These are phyloP conservation scores for Pogonocherus hispidulus DNA, from an alignment of 2,888 invertebrate genomes.

Conservation along the genomic window DNA sequence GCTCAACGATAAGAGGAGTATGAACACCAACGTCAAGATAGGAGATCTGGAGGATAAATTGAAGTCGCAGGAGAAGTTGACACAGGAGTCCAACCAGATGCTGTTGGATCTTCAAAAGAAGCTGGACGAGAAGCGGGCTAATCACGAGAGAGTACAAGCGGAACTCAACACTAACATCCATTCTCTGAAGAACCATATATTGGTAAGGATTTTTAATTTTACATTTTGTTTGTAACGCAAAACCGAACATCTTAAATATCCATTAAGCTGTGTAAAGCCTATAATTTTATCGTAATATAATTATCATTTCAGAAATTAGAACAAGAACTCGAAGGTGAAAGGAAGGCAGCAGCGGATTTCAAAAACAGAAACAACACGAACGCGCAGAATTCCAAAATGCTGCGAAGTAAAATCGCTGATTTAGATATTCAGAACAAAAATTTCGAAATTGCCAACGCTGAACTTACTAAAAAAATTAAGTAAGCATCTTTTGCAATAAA, in stretches of 20 bases:
- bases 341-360: conserved; percentile 50
- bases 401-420: conserved; percentile 67
- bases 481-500: conserved; percentile 47
- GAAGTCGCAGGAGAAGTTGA: conserved; percentile 54
- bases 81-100: conserved; percentile 49
- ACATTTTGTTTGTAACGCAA: too few species aligned
- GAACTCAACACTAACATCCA: conserved; percentile 55
- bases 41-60: conserved; percentile 56
- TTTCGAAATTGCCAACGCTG: conserved; percentile 64
- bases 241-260: too few species aligned
- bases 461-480: conserved; percentile 59
- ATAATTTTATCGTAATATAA: not conserved
- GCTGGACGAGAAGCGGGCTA: conserved; percentile 56
- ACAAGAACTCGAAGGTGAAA: conserved; percentile 59
- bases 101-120: conserved; percentile 57
- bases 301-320: conserved; percentile 56
- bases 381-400: conserved; percentile 66
- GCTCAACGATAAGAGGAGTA: conserved; percentile 48
- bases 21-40: conserved; percentile 42
- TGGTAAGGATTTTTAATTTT: conserved; percentile 47
- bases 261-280: too few species aligned
- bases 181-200: conserved; percentile 56
- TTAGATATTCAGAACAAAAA: conserved; percentile 67
- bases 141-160: conserved; percentile 52
- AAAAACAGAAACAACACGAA: conserved; percentile 53